Conservation (phyloP, 2,888 invertebrate species). For the Philereme transversata region DNA sequence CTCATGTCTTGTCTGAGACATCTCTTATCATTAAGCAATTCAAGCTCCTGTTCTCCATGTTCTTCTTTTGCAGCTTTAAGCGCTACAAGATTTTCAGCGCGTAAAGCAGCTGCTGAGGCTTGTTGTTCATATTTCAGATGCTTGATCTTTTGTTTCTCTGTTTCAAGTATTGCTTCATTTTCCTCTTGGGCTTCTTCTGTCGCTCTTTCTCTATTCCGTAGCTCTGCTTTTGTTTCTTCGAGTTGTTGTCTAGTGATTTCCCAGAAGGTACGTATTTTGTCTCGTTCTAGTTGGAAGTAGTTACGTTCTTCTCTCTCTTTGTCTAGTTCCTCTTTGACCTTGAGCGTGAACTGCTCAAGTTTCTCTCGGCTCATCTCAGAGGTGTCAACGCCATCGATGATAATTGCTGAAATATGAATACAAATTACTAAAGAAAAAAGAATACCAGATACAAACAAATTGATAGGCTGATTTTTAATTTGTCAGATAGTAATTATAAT, state of each 20-base stretch:
- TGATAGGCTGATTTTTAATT: too few relatives aligned
- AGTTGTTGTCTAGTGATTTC: slow-evolving; percentile 96
- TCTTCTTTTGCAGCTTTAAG: slow-evolving; percentile 93
- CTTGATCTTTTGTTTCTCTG: slow-evolving; percentile 96
- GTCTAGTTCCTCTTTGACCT: slow-evolving; percentile 95
- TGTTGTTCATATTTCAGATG: slow-evolving; percentile 96
- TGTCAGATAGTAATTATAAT: too few relatives aligned
- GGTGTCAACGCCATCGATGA: slow-evolving; percentile 96
- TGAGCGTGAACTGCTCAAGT: slow-evolving; percentile 93
- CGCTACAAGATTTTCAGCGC: slow-evolving; percentile 92
- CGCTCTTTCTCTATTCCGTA: slow-evolving; percentile 88
- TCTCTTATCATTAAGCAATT: slow-evolving; percentile 90
- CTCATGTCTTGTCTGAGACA: slow-evolving; percentile 86
- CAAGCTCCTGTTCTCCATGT: slow-evolving; percentile 89
- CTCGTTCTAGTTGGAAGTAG: slow-evolving; percentile 97
- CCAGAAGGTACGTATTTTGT: slow-evolving; percentile 97
- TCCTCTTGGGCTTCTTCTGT: slow-evolving; percentile 94
- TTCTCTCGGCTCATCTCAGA: slow-evolving; percentile 96
- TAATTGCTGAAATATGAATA: slow-evolving; percentile 71
- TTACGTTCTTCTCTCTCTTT: slow-evolving; percentile 97
- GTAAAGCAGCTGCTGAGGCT: slow-evolving; percentile 91
- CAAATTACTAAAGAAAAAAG: not conserved
- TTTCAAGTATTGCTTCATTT: slow-evolving; percentile 93
- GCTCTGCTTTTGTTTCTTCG: slow-evolving; percentile 90
- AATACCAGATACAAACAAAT: too few relatives aligned